Evolutionary conservation across 2,113 vertebrate genomes (phyloP), one percentile per base, ranked within the genome.

Genomic region (Daubentonia madagascariensis): DNA sequence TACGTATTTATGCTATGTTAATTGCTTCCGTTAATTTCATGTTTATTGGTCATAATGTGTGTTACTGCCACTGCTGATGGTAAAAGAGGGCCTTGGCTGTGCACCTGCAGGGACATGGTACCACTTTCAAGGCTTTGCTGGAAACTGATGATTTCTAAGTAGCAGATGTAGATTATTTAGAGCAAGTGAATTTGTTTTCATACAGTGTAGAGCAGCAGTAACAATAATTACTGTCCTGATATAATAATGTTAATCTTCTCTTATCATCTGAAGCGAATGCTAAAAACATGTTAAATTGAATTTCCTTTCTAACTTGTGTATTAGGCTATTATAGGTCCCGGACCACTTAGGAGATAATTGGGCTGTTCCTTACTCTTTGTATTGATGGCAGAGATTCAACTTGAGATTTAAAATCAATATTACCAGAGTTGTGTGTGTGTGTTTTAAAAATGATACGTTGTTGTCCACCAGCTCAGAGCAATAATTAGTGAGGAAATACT

Each of bases 371-470:
- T 96, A 63, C 73, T 78, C 48, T 88, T 88, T 94, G 45, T 80
- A 14, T 10, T 73, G 48, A 40, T 91, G 59, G 28, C n/a, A 83
- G 59, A 92, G 40, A 12, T 63, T 80, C 52, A 89, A 88, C 30
- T 91, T 96, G 35, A 85, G 43, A 76, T 57, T 91, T 96, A 86
- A 96, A 91, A 91, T 96, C 68, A 92, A 9, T 96, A 79, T 96
- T 95, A 22, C 28, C 45, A 96, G 86, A 95, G 25, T 5, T 50
- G 30, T 8, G 5, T 61, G 50, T 63, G 6, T 85, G 20, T 78
- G 13, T 68, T n/a, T 78, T 16, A 37, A 43, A 61, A n/a, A 57
- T 73, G 3, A 54, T 76, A 43, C 18, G 59, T 61, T 70, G 25
- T 81, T 91, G 6, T 50, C 40, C 11, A 8, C 20, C 8, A 87